phyloP scores from a whole-genome alignment of 2,797 vertebrate genomes.

The Anableps anableps region DNA sequence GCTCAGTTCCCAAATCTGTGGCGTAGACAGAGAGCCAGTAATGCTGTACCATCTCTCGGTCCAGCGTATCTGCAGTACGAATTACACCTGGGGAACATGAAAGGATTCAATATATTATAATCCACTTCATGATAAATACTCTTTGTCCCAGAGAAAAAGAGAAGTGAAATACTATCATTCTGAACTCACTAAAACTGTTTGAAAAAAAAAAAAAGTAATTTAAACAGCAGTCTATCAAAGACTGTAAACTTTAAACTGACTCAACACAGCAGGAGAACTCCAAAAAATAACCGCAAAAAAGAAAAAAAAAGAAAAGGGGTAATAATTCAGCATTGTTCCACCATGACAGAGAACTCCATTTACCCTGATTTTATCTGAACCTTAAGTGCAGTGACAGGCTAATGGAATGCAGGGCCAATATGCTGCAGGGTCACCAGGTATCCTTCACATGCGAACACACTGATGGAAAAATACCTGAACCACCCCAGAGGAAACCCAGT shows the following conservation, averaged over 20 bases:
- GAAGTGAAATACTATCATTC: background rate
- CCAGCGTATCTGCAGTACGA: conserved; percentile 81
- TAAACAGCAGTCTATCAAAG: background rate
- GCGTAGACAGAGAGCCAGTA: conserved; percentile 94
- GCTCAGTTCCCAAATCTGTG: conserved; percentile 88
- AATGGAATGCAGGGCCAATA: conserved; percentile 39
- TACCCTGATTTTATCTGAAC: conserved; percentile 66
- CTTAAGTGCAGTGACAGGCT: conserved; percentile 34
- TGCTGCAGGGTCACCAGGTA: conserved; percentile 13
- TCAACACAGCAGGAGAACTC: conserved; percentile 18
- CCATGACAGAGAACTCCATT: conserved; percentile 43
- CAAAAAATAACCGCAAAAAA: background rate
- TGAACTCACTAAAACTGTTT: conserved; percentile 5
- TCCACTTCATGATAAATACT: background rate
- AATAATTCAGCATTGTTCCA: conserved; percentile 27
- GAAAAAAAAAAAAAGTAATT: conserved; percentile 35
- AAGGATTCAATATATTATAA: background rate
- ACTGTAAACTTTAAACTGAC: background rate
- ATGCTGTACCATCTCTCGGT: conserved; percentile 85
- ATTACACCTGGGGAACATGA: conserved; percentile 84
- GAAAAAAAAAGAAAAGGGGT: conserved; percentile 1
- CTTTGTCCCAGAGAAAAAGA: conserved; percentile 13
- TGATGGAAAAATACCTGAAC: conserved; percentile 26
- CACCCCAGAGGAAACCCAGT: conserved; percentile 15
- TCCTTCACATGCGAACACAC: conserved; percentile 16